Percentiles rank a stretch among this genome's conserved stretches.
phyloP scores from a whole-genome alignment of 1,140 invertebrate species.

The Acromyrmex echinatior region DNA sequence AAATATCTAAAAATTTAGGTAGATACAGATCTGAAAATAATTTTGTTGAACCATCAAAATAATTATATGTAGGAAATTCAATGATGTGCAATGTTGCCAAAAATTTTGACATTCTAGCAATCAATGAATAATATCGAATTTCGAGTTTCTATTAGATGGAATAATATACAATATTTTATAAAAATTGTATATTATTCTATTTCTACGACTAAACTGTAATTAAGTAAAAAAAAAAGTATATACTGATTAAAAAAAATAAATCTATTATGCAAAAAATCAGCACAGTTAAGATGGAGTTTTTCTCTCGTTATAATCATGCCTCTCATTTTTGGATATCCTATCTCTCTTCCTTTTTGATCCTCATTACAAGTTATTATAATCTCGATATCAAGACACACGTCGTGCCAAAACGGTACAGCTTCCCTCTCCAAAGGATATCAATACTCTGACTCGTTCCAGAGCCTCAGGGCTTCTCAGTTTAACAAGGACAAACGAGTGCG shows the following conservation, averaged over 20 bases:
- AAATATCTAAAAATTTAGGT: no score
- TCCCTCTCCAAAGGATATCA: slow-evolving; percentile 39
- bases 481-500: slow-evolving; percentile 71
- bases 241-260: slow-evolving; percentile 23
- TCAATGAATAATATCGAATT: background rate
- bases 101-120: no score
- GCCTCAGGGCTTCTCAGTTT: slow-evolving; percentile 26
- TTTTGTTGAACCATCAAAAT: no score
- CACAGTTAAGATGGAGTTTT: background rate
- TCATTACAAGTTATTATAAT: slow-evolving; percentile 44
- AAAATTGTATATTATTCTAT: no score
- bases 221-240: background rate
- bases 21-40: no score
- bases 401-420: slow-evolving; percentile 2
- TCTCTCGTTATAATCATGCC: background rate
- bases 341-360: slow-evolving; percentile 6
- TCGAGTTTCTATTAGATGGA: background rate
- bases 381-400: slow-evolving; percentile 38
- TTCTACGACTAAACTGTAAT: background rate
- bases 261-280: background rate
- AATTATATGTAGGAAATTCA: no score
- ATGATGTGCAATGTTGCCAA: no score
- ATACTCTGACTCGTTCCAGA: slow-evolving; percentile 15
- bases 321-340: background rate
- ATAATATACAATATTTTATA: background rate